Evolutionary conservation across 2,888 invertebrate species (phyloP), one percentile per base, ranked within the genome.

Genomic region (Limulus polyphemus): DNA sequence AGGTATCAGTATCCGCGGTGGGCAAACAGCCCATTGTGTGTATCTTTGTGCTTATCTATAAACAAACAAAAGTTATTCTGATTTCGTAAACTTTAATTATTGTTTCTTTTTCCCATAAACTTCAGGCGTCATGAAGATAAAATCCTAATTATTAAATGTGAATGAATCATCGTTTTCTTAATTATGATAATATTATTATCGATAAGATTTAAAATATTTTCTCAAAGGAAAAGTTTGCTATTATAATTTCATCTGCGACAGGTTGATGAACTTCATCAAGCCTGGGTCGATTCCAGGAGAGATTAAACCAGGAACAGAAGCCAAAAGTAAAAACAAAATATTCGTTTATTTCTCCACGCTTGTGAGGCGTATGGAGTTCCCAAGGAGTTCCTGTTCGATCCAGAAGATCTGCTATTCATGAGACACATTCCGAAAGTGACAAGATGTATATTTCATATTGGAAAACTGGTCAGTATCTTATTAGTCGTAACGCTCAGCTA

Each of bases 261-360:
- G 71, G 52, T 60, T 71, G 52, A 71, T 71, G 66, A 69, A 71
- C 52, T 63, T 59, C 61, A 66, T 71, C 55, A 69, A 70, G 55
- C 64, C 70, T 5, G 67, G 66, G 50, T 63, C 67, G 2, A 66
- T 71, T 50, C 65, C 65, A 16, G 70, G 70, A 11, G 67, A 69
- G 32, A 63, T 71, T 11, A 62, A 62, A 55, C 47, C 64, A 0
- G 69, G 67, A 10, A 64, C 60, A 13, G 67, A 69, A 46, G 54
- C 65, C 17, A 68, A 68, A 47, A 64, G 68, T 13, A 70, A 77
- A 67, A 75, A 55, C 75, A 77, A 65, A 77, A 77, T 62, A 68
- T 77, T 46, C 74, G 74, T 64, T 71, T 75, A 71, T 77, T 77
- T 69, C 67, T 77, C 57, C 76, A 76, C 65, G 76, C 76, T 10